Percentiles rank a stretch among this genome's conserved stretches.
Conservation (phyloP, 2,797 vertebrate species). For the Sarcophilus harrisii region DNA sequence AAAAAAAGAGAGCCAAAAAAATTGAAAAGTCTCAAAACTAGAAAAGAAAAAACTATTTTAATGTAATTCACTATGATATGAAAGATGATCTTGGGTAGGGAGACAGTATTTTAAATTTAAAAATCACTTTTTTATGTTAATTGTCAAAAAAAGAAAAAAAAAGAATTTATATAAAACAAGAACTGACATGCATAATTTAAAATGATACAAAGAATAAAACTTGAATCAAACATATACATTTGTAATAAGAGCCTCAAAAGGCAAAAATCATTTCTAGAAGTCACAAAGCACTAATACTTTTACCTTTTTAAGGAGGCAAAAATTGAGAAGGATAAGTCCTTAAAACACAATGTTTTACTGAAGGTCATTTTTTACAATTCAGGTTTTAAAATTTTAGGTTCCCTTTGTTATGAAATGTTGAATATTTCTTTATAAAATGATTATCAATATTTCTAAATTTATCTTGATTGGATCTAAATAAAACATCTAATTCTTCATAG, state of each 20-base stretch:
- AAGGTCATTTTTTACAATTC: background rate
- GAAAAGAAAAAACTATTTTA: background rate
- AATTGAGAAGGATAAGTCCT: background rate
- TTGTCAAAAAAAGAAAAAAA: background rate
- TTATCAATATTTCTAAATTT: background rate
- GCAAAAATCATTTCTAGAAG: background rate
- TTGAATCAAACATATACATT: background rate
- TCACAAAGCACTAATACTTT: background rate
- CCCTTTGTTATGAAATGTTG: background rate
- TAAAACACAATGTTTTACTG: background rate
- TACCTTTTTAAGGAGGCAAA: background rate
- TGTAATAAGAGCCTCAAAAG: background rate
- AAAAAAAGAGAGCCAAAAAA: background rate
- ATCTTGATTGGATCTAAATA: background rate
- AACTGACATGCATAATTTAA: background rate
- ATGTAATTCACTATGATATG: background rate
- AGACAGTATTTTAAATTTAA: background rate
- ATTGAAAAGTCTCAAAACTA: background rate
- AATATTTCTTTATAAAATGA: background rate
- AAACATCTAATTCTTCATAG: constrained; percentile 23
- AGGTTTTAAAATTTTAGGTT: background rate
- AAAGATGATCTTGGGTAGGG: background rate
- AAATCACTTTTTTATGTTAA: background rate
- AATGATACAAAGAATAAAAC: background rate
- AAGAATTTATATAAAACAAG: background rate